Evolutionary conservation across 1,140 invertebrate species (phyloP), one percentile per base, ranked within the genome.

Genomic region (Lysiphlebus fabarum): DNA sequence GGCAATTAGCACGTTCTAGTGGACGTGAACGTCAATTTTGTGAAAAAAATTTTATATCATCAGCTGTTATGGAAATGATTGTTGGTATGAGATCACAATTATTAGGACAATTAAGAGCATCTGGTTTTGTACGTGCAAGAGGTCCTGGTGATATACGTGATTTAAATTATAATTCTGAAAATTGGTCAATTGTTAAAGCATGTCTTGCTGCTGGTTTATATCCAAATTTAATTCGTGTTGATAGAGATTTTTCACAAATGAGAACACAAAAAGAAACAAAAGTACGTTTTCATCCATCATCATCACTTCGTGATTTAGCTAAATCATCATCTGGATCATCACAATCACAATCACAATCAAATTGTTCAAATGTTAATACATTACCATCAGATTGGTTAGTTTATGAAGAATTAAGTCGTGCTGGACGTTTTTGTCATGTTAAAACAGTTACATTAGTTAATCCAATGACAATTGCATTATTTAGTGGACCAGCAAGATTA

Each of bases 181-280:
- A 91, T 75, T 97, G 94, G 93, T 86, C 90, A 11, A 84, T 96
- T 10, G 89, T 98, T 0, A 98, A 97, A 77, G 94, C 92, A 4
- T 91, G 92, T 5, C 71, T 98, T 5, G 86, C 87, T 50, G 89
- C 88, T 34, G 94, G 93, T 4, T 79, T 91, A 34, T 97, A 96
- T 81, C 94, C 95, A 0, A 92, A 94, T 68, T 76, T 97, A 33
- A 90, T 92, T 44, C 81, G 87, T 43, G 81, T 87, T 7, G 86
- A 88, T 67, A 67, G 83, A 37, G 80, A 85, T 53, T 81, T 83
- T 56, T 72, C 71, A 41, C 81, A 82, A 56, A 66, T 87, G 5
- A 76, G 83, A 61, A 85, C 85, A n/a, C 81, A 84, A 85, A 86
- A 75, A 76, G 82, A 79, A 51, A 64, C 53, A 0, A 87, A 88